Base-by-base conservation (phyloP, 2,113 vertebrate species). In the Herpailurus yagouaroundi region DNA sequence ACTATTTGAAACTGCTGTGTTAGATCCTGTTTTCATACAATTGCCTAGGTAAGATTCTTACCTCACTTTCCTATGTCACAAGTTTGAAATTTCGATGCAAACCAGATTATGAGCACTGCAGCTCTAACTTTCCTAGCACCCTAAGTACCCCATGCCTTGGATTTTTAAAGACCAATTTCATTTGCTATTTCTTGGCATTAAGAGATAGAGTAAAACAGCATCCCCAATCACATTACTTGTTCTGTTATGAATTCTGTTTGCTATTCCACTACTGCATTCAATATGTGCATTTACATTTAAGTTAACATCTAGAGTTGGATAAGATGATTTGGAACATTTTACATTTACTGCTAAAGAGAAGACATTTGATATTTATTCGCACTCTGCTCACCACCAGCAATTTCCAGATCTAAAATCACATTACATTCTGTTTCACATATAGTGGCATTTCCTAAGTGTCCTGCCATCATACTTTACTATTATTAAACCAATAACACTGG, bases 281-380 rank as follows among this genome's bases (percentile, higher is more conserved):
- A 97, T 93, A 98, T 98, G 96, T 98, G 95, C 83, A 83, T 98
- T 98, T 98, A 84, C 91, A 98, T 98, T 97, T 97, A 97, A 98
- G 85, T 97, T 97, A 98, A 96, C 92, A 97, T 96, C 93, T 95
- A 97, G 97, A 97, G 96, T 97, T 98, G 87, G 88, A 94, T 97
- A 94, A 89, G 94, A 96, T 38, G 69, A 95, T 97, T 97, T 97
- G 96, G 91, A 98, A 95, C 89, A 96, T 93, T 98, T 98, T 97
- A 97, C 79, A 96, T 97, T 98, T 97, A 95, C 91, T 98, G 96
- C 92, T 96, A 94, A 98, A 97, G 83, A 98, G 95, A 90, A 98
- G 97, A 98, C 97, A 98, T 98, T 97, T 98, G 96, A 97, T 98
- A 97, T 98, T 98, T 98, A 98, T 98, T 98, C 89, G 27, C 97